Base-by-base conservation (phyloP, 2,113 vertebrate genomes). In the Caretta caretta region DNA sequence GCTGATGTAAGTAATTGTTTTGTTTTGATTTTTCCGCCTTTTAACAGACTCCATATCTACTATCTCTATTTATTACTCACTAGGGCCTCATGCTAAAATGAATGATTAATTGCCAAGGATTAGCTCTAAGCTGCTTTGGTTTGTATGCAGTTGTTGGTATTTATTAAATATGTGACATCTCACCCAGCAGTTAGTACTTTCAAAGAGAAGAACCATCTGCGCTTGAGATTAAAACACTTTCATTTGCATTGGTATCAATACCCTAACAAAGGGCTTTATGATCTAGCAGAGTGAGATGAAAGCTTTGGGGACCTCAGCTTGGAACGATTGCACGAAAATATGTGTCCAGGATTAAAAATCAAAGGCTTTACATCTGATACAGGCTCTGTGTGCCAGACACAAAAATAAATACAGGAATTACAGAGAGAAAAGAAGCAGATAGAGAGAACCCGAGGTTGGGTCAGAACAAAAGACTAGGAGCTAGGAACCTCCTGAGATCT, bases 81-180 rank as follows among this genome's bases (percentile, higher is more conserved):
- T 69, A 31, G 7, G 42, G 76, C 53, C 80, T 80, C 72, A 8
- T n/a, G 8, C 82, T 91, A 84, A 78, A 57, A 14, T 49, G 80
- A 92, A 11, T 89, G 42, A 82, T 88, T 88, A 88, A 79, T 80
- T 96, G 78, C 93, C 78, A 83, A 91, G 87, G 85, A 91, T 94
- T 94, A 96, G 65, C 84, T 96, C 84, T 84, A 78, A 94, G 72
- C 80, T 91, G 95, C 87, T 94, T 94, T 94, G 80, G 84, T 95
- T 96, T 95, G 72, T 92, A 78, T 95, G 80, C 83, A 95, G 84
- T 89, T 95, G 95, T 95, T 96, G 59, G 69, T 95, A 27, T 93
- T 95, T 95, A 86, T 97, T 92, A 94, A 95, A 88, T 95, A 50
- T 94, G 81, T 92, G 85, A 78, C 89, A 97, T 90, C 85, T 93